Conservation (phyloP, 2,797 vertebrate species). For the Scolopax bukidnonensis region DNA sequence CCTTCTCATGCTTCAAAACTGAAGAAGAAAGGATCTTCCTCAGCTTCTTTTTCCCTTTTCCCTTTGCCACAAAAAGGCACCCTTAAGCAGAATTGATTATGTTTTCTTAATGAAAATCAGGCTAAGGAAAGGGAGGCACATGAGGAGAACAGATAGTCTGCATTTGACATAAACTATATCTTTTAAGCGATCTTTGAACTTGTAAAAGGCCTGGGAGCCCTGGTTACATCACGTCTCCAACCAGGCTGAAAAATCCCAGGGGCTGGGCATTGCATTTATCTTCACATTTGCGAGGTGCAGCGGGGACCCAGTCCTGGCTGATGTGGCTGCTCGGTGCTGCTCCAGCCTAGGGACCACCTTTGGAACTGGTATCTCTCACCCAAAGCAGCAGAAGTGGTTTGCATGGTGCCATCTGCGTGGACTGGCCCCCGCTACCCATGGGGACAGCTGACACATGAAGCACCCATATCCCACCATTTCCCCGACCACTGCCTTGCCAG, state of each 20-base stretch:
- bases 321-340: background rate
- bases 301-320: rapidly evolving
- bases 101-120: background rate
- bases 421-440: rapidly evolving
- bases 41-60: background rate
- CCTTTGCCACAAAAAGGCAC: background rate
- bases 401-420: rapidly evolving
- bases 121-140: background rate
- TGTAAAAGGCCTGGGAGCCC: background rate
- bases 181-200: background rate
- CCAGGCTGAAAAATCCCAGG: background rate
- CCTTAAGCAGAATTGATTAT: background rate
- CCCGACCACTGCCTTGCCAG: rapidly evolving
- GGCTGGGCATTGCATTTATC: background rate
- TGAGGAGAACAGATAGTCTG: background rate
- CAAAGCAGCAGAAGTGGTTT: background rate
- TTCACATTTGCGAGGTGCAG: background rate
- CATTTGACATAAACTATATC: background rate
- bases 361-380: background rate
- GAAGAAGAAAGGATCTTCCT: background rate
- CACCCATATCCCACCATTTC: background rate
- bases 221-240: background rate
- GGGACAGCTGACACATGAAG: background rate
- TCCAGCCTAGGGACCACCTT: background rate
- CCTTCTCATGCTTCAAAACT: background rate